phyloP scores from a whole-genome alignment of 2,113 vertebrate genomes.

The Todiramphus saurophagus region DNA sequence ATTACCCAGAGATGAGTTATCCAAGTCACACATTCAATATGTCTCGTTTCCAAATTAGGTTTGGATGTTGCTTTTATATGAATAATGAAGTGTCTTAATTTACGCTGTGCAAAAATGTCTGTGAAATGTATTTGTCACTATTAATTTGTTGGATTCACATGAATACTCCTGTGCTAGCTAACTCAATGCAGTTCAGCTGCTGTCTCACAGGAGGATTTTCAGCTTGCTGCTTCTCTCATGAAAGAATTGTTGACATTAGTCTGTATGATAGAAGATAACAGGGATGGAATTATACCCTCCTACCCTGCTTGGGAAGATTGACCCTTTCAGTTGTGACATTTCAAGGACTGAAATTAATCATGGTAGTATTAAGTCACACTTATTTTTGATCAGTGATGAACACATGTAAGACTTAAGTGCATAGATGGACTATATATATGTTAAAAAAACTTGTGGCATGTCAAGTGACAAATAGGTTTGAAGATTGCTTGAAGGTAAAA shows the following conservation, averaged over 20 bases:
- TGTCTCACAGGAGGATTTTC: neutral
- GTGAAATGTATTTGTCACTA: neutral
- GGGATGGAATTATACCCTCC: neutral
- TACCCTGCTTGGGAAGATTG: neutral
- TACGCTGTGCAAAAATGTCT: neutral
- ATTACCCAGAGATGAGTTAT: neutral
- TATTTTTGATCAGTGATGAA: slow-evolving; percentile 32
- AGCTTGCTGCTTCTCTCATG: neutral
- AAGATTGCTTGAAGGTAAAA: slow-evolving; percentile 10
- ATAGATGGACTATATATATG: neutral
- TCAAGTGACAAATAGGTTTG: neutral
- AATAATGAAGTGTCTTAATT: neutral
- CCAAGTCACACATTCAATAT: neutral
- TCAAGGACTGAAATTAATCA: slow-evolving; percentile 27
- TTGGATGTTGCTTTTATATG: neutral
- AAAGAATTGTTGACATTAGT: neutral
- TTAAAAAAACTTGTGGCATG: neutral
- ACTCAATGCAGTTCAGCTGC: neutral
- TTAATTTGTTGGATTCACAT: neutral
- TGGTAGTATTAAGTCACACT: neutral
- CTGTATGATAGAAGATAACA: neutral
- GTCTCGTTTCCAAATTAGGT: neutral
- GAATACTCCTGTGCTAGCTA: neutral
- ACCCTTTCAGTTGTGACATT: neutral
- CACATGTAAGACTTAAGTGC: neutral